These are phyloP conservation scores for Pseudococcus jackbeardsleyi DNA, from an alignment of 2,888 invertebrate species.

Conservation along the genomic window DNA sequence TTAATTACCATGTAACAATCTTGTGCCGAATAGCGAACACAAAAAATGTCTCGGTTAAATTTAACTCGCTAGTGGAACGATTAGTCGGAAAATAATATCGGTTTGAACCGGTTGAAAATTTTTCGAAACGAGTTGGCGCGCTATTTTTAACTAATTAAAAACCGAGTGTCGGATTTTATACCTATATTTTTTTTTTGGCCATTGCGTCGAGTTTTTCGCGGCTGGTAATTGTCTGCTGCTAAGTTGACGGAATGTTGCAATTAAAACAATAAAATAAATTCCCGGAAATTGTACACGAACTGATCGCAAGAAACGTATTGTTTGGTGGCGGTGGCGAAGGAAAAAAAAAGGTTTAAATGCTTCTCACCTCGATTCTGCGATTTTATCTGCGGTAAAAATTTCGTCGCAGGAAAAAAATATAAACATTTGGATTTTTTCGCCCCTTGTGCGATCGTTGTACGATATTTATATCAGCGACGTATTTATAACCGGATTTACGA, in stretches of 20 bases:
- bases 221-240: conserved; percentile 13
- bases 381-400: not conserved
- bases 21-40: conserved; percentile 35
- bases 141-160: conserved; percentile 48
- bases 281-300: conserved; percentile 13
- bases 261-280: conserved; percentile 30
- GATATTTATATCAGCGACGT: conserved; percentile 12
- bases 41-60: conserved; percentile 52
- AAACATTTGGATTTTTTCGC: conserved; percentile 12
- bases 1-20: conserved; percentile 10
- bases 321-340: not conserved
- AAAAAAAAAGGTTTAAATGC: not conserved
- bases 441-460: not conserved
- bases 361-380: not conserved
- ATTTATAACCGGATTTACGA: conserved; percentile 18
- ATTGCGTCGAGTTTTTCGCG: not conserved
- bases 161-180: conserved; percentile 29
- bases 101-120: conserved; percentile 47
- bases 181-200: conserved; percentile 1
- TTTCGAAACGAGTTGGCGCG: conserved; percentile 38
- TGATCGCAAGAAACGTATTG: not conserved
- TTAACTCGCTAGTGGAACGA: conserved; percentile 42
- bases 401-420: not conserved
- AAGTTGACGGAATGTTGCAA: conserved; percentile 37
- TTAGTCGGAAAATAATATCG: conserved; percentile 42